phyloP scores from a whole-genome alignment of 1,140 invertebrate species.

The Holotrichia oblita region DNA sequence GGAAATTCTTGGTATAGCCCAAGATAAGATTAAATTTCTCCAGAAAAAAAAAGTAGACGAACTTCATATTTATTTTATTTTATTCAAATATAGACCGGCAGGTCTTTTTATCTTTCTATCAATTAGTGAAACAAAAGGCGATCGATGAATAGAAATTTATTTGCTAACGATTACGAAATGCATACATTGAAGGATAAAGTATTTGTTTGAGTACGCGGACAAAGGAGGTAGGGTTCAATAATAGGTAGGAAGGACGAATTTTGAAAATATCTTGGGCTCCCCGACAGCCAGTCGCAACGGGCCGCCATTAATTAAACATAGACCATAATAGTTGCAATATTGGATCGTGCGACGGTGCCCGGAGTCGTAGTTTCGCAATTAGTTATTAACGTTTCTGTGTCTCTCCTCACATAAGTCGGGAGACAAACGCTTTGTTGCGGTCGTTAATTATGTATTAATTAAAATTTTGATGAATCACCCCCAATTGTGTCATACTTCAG shows the following conservation, averaged over 20 bases:
- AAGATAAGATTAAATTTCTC: no score
- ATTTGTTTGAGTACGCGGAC: no score
- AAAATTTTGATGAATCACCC: slow-evolving; percentile 55
- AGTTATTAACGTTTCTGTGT: slow-evolving; percentile 40
- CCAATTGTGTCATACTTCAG: slow-evolving; percentile 52
- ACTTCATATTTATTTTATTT: no score
- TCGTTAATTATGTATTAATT: slow-evolving; percentile 55
- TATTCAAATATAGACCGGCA: no score
- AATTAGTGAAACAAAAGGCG: no score
- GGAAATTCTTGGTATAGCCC: no score
- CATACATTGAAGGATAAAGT: no score
- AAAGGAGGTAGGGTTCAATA: no score
- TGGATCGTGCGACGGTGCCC: slow-evolving; percentile 25
- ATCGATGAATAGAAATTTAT: no score
- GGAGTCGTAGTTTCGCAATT: slow-evolving; percentile 43
- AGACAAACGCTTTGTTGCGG: slow-evolving; percentile 55
- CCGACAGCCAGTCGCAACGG: slow-evolving; percentile 21
- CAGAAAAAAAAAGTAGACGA: no score
- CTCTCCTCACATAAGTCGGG: slow-evolving; percentile 42
- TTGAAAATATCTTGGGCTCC: slow-evolving; percentile 27
- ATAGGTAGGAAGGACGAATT: slow-evolving; percentile 10
- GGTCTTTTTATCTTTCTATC: no score
- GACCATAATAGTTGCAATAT: slow-evolving; percentile 37
- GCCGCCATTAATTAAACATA: slow-evolving; percentile 35
- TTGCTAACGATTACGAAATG: no score